Evolutionary conservation across 1,140 invertebrate species (phyloP), one percentile per base, ranked within the genome.

Genomic region (Aphidius gifuensis): DNA sequence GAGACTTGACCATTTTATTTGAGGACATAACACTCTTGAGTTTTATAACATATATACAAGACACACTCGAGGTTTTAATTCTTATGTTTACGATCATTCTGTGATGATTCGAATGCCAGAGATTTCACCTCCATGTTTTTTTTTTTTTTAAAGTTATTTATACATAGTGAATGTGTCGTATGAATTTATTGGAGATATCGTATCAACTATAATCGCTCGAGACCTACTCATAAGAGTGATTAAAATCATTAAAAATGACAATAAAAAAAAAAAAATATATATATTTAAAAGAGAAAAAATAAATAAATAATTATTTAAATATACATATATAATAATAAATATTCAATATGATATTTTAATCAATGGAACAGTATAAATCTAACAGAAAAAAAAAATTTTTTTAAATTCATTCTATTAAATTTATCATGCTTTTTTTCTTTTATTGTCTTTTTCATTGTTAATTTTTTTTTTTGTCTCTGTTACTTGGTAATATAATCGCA

Each of bases 21-120:
- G 58, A 48, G 58, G 47, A 50, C 47, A 51, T 59, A 43, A 59
- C 48, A 50, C 47, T 59, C 50, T 16, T 39, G 58, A 59, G 38
- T 39, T 51, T 59, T 59, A 59, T 59, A 44, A 59, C 48, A 40
- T 59, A 38, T 32, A 32, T 32, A 32, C 23, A 59, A 59, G 50
- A 32, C 38, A 11, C 46, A 9, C 16, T 21, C 8, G 40, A 42
- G 43, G 50, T 50, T 59, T 59, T 50, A 50, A 51, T 38, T 51
- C 32, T 38, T 47, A 59, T 59, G 58, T 59, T 59, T 59, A 59
- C 58, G 58, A 59, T 59, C 58, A 56, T 16, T 56, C 38, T n/a
- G 40, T 7, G 38, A 40, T 46, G 32, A 43, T 39, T n/a, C 9
- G 32, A 56, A 58, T 46, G 44, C 6, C 5, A 38, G n/a, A 49